phyloP scores from a whole-genome alignment of 2,113 vertebrate species.

The Ellobius talpinus region DNA sequence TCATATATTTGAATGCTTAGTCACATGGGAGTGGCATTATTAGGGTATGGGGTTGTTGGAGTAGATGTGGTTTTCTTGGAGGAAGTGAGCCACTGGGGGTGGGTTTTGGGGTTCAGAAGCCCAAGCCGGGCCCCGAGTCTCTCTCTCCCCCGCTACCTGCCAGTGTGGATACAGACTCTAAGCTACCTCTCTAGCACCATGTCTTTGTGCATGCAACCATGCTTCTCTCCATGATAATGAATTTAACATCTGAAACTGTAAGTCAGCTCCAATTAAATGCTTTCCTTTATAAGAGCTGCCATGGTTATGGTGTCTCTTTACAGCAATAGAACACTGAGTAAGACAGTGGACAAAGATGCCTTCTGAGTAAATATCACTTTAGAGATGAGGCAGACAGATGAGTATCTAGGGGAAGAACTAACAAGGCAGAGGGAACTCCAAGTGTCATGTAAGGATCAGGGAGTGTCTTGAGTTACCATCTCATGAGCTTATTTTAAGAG shows the following conservation, averaged over 20 bases:
- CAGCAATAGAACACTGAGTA: not conserved
- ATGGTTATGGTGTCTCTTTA: not conserved
- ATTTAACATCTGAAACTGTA: not conserved
- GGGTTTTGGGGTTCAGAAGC: not conserved
- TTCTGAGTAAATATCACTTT: not conserved
- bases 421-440: conserved; percentile 1
- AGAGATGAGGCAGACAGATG: not conserved
- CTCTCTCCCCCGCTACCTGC: not conserved
- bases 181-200: not conserved
- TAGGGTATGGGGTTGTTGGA: not conserved
- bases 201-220: too few species aligned
- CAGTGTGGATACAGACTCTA: not conserved
- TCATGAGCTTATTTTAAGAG: not conserved
- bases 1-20: not conserved
- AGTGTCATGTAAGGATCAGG: not conserved
- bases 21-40: not conserved
- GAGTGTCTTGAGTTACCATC: not conserved
- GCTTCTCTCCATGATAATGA: not conserved
- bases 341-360: not conserved
- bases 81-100: not conserved
- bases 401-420: not conserved
- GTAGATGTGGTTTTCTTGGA: not conserved
- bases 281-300: not conserved
- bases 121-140: not conserved
- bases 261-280: not conserved